Evolutionary conservation across 2,888 invertebrate genomes (phyloP).

Genomic region (Rhagophthalmus giganteus): DNA sequence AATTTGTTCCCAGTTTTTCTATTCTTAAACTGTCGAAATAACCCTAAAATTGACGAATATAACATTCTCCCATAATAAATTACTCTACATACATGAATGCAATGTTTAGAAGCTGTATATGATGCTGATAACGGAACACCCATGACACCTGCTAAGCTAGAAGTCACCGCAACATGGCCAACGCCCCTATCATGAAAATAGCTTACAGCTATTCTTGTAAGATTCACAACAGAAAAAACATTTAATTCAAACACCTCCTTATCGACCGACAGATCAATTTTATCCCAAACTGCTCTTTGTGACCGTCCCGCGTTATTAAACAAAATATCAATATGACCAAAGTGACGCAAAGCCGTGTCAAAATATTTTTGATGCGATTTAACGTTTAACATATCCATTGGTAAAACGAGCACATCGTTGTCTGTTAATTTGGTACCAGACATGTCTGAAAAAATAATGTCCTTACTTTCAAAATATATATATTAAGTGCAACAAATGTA

Average conservation of each 20-base stretch:
- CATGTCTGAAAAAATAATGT: slow-evolving; percentile 44
- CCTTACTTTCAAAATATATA: too few relatives aligned
- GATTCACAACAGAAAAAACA: slow-evolving; percentile 71
- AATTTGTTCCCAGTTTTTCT: slow-evolving; percentile 62
- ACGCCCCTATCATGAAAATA: slow-evolving; percentile 62
- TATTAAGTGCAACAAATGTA: too few relatives aligned
- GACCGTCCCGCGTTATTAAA: slow-evolving; percentile 82
- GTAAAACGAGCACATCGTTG: slow-evolving; percentile 68
- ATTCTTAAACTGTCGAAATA: slow-evolving; percentile 68
- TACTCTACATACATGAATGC: slow-evolving; percentile 65
- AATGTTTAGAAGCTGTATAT: slow-evolving; percentile 76
- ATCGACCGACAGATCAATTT: slow-evolving; percentile 72
- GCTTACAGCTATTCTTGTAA: slow-evolving; percentile 69
- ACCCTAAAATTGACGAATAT: slow-evolving; percentile 60
- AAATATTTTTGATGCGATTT: slow-evolving; percentile 64
- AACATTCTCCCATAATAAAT: slow-evolving; percentile 4
- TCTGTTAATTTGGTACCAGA: slow-evolving; percentile 56
- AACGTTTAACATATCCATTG: slow-evolving; percentile 67
- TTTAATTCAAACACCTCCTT: slow-evolving; percentile 75
- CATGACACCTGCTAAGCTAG: slow-evolving; percentile 73
- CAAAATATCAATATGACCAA: slow-evolving; percentile 73
- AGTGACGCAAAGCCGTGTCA: slow-evolving; percentile 65
- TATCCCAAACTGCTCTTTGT: slow-evolving; percentile 73
- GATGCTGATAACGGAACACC: slow-evolving; percentile 68
- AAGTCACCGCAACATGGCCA: slow-evolving; percentile 76